These are phyloP conservation scores for Tragelaphus eurycerus DNA, from an alignment of 2,797 vertebrate genomes.

Conservation along the genomic window DNA sequence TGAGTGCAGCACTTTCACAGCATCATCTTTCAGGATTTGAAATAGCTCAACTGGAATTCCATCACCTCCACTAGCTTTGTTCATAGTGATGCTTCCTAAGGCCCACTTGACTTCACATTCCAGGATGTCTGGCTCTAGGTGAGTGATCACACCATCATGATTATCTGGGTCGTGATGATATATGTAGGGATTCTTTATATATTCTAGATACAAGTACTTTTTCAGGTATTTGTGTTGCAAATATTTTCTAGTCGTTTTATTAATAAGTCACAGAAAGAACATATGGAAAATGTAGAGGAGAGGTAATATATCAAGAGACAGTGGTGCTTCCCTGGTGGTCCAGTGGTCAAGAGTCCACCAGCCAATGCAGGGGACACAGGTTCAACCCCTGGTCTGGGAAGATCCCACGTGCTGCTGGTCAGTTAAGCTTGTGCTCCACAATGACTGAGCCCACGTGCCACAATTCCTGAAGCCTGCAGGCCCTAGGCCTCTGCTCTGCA, in stretches of 20 bases:
- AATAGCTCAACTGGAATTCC: too few relatives aligned
- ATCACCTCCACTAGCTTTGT: too few relatives aligned
- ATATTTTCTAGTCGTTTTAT: not conserved
- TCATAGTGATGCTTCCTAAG: too few relatives aligned
- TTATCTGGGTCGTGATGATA: not conserved
- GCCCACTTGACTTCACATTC: too few relatives aligned
- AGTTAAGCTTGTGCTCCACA: not conserved
- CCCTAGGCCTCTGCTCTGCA: not conserved
- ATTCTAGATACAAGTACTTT: not conserved
- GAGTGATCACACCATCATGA: too few relatives aligned
- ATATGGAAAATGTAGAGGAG: not conserved
- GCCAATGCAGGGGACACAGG: not conserved
- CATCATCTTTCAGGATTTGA: too few relatives aligned
- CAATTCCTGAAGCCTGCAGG: not conserved
- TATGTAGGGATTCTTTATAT: not conserved
- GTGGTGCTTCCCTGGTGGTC: not conserved
- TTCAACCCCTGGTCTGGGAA: not conserved
- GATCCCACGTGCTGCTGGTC: not conserved
- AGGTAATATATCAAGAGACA: not conserved
- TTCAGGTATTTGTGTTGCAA: not conserved
- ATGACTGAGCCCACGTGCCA: not conserved
- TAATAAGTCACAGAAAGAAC: not conserved
- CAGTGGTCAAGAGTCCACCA: not conserved
- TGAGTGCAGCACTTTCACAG: too few relatives aligned
- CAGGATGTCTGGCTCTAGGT: too few relatives aligned